These are phyloP conservation scores for Catonia carolina DNA, from an alignment of 2,888 invertebrate genomes.

Conservation along the genomic window DNA sequence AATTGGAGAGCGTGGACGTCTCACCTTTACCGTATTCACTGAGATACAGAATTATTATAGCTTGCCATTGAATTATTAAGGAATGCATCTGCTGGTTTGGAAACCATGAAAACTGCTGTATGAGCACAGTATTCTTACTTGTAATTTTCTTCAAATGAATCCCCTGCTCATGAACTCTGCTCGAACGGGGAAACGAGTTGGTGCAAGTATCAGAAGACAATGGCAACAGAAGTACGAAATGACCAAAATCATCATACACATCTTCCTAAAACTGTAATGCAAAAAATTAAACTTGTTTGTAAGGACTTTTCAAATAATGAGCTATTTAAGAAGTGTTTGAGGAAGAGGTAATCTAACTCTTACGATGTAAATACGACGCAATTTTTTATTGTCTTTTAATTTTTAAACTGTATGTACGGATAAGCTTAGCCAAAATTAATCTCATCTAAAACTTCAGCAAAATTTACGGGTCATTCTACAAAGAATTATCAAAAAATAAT, in stretches of 20 bases:
- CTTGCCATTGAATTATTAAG: conserved; percentile 33
- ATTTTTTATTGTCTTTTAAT: no score
- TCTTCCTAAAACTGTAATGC: conserved; percentile 6
- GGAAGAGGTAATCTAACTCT: no score
- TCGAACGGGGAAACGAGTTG: not conserved
- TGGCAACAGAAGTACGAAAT: not conserved
- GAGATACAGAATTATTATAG: conserved; percentile 34
- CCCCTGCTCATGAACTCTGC: not conserved
- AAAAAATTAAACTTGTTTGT: not conserved
- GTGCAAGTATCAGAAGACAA: not conserved
- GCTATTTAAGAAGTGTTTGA: no score
- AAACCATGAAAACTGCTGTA: not conserved
- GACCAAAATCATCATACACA: conserved; percentile 9
- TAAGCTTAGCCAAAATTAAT: no score
- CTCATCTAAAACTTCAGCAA: no score
- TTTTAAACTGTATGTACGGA: no score
- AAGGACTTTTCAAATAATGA: no score
- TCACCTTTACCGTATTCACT: conserved; percentile 32
- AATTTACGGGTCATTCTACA: no score
- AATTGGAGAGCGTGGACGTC: conserved; percentile 29
- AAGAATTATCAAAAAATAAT: no score
- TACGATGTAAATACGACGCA: no score
- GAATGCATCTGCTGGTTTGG: conserved; percentile 16
- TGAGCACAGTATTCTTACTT: not conserved
- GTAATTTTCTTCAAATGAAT: not conserved